Percentiles rank a stretch among this genome's conserved stretches.
phyloP scores from a whole-genome alignment of 2,797 vertebrate species.

The Trachurus trachurus region DNA sequence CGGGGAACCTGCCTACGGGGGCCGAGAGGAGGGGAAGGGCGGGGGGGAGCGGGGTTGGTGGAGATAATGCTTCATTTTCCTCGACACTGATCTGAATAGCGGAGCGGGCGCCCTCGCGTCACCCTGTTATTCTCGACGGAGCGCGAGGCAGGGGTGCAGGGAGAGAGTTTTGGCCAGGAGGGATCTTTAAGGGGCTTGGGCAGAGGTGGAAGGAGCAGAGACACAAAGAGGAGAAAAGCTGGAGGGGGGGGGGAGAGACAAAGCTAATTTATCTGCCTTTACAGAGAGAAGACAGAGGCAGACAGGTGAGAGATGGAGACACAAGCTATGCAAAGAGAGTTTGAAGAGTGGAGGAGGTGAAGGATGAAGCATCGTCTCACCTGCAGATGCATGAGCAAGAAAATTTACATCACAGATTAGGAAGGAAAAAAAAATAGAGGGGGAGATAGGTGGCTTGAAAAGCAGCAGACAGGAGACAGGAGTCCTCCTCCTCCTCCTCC shows the following conservation, averaged over 20 bases:
- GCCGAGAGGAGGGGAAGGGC: conserved; percentile 22
- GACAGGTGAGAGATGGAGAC: conserved; percentile 39
- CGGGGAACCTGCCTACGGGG: conserved; percentile 64
- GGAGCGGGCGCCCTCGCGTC: conserved; percentile 24
- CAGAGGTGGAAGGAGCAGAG: conserved; percentile 39
- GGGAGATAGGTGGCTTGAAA: conserved; percentile 35
- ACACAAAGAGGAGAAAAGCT: conserved; percentile 55
- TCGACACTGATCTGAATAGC: conserved; percentile 60
- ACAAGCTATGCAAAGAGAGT: conserved; percentile 5
- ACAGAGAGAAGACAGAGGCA: conserved; percentile 21
- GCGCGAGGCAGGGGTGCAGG: conserved; percentile 40
- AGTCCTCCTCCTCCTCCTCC: conserved; percentile 24
- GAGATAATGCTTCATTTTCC: conserved; percentile 63
- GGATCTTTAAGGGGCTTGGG: conserved; percentile 47
- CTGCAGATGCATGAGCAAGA: conserved; percentile 10
- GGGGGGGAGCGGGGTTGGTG: not conserved
- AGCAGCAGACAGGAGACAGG: conserved; percentile 32
- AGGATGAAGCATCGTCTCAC: conserved; percentile 15
- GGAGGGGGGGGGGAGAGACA: conserved; percentile 41
- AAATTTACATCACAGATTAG: conserved; percentile 21
- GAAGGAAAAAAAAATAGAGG: conserved; percentile 8
- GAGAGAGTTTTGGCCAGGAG: conserved; percentile 66
- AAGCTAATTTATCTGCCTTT: conserved; percentile 51
- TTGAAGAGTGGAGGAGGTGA: conserved; percentile 1
- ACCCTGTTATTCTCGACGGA: conserved; percentile 60